Conservation (phyloP, 2,888 invertebrate genomes). For the Apantesis nais region DNA sequence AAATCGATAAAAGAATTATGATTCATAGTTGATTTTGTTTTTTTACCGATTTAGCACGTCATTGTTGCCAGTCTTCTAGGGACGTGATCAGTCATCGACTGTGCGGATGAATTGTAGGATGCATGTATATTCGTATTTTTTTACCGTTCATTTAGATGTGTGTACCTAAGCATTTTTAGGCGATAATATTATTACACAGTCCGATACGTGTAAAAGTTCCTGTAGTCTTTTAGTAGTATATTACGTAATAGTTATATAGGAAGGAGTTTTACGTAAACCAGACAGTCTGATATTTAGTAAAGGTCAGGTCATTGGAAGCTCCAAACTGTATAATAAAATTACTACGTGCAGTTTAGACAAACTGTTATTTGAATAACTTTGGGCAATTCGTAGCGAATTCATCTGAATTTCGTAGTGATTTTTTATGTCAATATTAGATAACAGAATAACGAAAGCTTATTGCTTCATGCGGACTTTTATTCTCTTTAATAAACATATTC, state of each 20-base stretch:
- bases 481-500: neutral
- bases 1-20: neutral
- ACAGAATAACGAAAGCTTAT: slow-evolving; percentile 8
- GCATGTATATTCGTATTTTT: neutral
- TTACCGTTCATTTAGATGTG: no score
- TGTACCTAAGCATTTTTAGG: neutral
- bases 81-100: neutral
- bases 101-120: neutral
- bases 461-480: slow-evolving; percentile 4
- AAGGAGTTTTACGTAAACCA: neutral
- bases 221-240: neutral
- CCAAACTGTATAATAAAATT: neutral
- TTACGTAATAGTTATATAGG: neutral
- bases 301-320: neutral
- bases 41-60: neutral
- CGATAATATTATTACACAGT: neutral
- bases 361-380: slow-evolving; percentile 1
- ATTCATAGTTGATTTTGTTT: no score
- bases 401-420: neutral
- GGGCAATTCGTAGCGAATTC: slow-evolving; percentile 4
- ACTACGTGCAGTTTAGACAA: slow-evolving; percentile 2
- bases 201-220: neutral
- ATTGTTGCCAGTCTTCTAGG: neutral
- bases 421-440: slow-evolving; percentile 4
- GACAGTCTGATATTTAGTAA: neutral